phyloP scores from a whole-genome alignment of 2,888 invertebrate species.

The Entomobrya proxima region DNA sequence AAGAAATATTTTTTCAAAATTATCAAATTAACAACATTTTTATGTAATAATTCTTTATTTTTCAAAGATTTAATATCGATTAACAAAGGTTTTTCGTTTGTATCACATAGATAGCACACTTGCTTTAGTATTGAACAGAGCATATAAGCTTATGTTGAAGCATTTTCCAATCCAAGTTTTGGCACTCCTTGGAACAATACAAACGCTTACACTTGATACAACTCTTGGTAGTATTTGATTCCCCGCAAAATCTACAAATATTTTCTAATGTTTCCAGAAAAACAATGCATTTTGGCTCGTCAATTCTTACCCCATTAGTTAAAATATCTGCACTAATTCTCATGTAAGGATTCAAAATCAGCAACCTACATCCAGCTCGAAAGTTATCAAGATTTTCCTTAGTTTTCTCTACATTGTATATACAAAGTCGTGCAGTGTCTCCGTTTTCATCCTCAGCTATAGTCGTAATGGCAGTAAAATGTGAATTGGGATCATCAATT shows the following conservation, averaged over 20 bases:
- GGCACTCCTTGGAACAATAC: conserved; percentile 45
- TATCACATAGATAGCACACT: no score
- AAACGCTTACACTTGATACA: conserved; percentile 15
- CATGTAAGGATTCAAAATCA: conserved; percentile 1
- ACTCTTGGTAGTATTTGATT: conserved; percentile 1
- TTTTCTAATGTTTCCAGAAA: background rate
- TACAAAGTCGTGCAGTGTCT: background rate
- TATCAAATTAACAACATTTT: no score
- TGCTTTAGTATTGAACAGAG: no score
- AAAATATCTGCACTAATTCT: background rate
- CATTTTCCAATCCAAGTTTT: conserved; percentile 30
- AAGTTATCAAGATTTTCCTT: background rate
- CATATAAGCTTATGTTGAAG: conserved; percentile 38
- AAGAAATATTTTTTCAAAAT: no score
- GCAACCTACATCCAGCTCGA: background rate
- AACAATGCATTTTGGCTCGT: conserved; percentile 1
- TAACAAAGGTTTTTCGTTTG: no score
- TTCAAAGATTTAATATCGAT: no score
- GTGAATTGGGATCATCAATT: conserved; percentile 19
- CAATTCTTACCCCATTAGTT: background rate
- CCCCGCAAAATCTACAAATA: conserved; percentile 55
- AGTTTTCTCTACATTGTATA: background rate
- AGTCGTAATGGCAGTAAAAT: background rate
- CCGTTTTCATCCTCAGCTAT: conserved; percentile 46
- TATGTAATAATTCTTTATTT: no score